Evolutionary conservation across 2,888 invertebrate genomes (phyloP), one percentile per base, ranked within the genome.

Genomic region (Drosophila cracens): DNA sequence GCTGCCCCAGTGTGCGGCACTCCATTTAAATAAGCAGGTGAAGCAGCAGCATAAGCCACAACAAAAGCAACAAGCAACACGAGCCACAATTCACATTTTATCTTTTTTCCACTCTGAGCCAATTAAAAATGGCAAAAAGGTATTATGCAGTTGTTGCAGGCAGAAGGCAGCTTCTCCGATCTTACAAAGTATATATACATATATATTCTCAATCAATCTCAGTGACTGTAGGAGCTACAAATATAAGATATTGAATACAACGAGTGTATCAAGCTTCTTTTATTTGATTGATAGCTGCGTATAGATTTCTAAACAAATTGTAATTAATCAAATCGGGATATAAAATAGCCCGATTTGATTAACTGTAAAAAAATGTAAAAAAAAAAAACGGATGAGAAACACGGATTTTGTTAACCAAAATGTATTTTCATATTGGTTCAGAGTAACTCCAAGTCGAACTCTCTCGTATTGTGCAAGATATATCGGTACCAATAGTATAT

Each of bases 21-120:
- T 60, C 56, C 65, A 70, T 75, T 75, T 59, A 54, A 70, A 70
- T 61, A 61, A 62, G 36, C 21, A 40, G 34, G 29, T 53, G 34
- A 25, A 33, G 51, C 21, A 18, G 51, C 27, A 34, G 21, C 57
- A 40, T 36, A 7, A 8, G 13, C 27, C 18, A 7, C 56, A 56
- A 38, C 53, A 54, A 11, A 16, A 16, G 31, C n/a, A 56, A 54
- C 56, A 33, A 48, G 11, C 64, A 64, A 34, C 40, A 43, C 43
- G 21, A 11, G 43, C 5, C 31, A 21, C 43, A 33, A 29, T 70
- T 65, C 68, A 68, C 49, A 29, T n/a, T 54, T 27, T 27, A 18
- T 2, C 21, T 57, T 78, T 68, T 33, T 13, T 10, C 21, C 49
- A 63, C 25, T 25, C 18, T 33, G 16, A 46, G 46, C 25, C 46